Evolutionary conservation across 2,888 invertebrate species (phyloP).

Genomic region (Malthinus flaveolus): DNA sequence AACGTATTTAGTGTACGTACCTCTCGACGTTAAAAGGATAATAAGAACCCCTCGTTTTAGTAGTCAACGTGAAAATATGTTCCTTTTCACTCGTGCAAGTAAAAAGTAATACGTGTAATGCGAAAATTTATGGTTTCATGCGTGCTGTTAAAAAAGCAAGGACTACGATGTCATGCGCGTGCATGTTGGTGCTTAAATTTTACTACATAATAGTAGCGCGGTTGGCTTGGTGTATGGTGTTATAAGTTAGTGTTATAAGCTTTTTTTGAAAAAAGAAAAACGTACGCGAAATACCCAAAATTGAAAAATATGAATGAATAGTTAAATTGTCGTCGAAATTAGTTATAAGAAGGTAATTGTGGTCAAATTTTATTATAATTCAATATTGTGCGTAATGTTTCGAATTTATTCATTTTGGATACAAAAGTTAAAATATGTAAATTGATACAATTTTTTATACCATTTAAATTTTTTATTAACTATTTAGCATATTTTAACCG

Average conservation of each 20-base stretch:
- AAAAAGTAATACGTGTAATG: not conserved
- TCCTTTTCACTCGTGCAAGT: not conserved
- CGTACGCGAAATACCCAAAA: no score
- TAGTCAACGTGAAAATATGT: not conserved
- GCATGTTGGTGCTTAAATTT: constrained; percentile 25
- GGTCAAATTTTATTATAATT: no score
- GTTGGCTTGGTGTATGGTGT: constrained; percentile 19
- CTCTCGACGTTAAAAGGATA: not conserved
- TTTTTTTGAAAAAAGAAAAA: no score
- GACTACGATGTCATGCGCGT: constrained; percentile 24
- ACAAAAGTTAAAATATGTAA: no score
- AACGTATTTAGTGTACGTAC: not conserved
- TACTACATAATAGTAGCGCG: constrained; percentile 22
- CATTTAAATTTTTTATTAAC: no score
- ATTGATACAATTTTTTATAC: no score
- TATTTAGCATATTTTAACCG: no score
- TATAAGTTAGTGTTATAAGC: not conserved
- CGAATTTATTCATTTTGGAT: no score
- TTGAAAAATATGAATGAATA: no score
- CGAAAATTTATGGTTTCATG: constrained; percentile 7
- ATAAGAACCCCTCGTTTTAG: constrained; percentile 1
- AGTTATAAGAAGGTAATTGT: no score
- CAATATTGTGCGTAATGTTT: no score
- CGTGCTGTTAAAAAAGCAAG: constrained; percentile 18
- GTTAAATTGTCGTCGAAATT: no score